Base-by-base conservation (phyloP, 2,888 invertebrate species). In the Drosophila longiperda region DNA sequence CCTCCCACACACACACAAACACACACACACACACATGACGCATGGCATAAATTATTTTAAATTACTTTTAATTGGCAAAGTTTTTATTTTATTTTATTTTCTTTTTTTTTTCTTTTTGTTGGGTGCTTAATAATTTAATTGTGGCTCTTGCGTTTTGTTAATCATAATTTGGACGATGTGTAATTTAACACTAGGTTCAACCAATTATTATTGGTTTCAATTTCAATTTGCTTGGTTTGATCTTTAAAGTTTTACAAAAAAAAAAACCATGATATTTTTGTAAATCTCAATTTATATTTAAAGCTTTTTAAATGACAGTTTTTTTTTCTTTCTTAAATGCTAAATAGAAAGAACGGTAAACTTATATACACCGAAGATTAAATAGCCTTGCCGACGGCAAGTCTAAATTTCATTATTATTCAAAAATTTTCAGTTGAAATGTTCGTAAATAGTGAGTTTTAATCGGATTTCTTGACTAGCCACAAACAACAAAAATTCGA, bases 1-100 rank as follows among this genome's bases (percentile, higher is more conserved):
- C 58, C 69, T 62, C 77, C 58, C 67, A 36, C 65, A 42, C 66
- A 62, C 57, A 53, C 63, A 54, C 72, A 62, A 78, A 45, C 58
- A 53, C 55, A 60, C 50, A 49, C 34, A 65, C 64, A 55, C 63
- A 59, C 64, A 63, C 50, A 81, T 88, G 85, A 85, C 85, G 82
- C 87, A 88, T 75, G 71, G 84, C 80, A 87, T 87, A 89, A 87
- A 87, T 87, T 89, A 89, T 74, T 87, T 87, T 87, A 85, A 87
- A 87, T 87, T 89, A 85, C 75, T 87, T 87, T 89, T 87, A 89
- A 87, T 87, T 87, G 89, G 87, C 86, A 79, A 89, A 74, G 81
- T 64, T 71, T 78, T 71, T 17, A n/a, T 2, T 58, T 29, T 45
- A 48, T 57, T 64, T 55, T 73, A 49, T 42, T 33, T 49, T 26